Percentiles rank a stretch among this genome's conserved stretches.
Evolutionary conservation across 2,113 vertebrate genomes (phyloP).

Genomic region (Malurus melanocephalus): DNA sequence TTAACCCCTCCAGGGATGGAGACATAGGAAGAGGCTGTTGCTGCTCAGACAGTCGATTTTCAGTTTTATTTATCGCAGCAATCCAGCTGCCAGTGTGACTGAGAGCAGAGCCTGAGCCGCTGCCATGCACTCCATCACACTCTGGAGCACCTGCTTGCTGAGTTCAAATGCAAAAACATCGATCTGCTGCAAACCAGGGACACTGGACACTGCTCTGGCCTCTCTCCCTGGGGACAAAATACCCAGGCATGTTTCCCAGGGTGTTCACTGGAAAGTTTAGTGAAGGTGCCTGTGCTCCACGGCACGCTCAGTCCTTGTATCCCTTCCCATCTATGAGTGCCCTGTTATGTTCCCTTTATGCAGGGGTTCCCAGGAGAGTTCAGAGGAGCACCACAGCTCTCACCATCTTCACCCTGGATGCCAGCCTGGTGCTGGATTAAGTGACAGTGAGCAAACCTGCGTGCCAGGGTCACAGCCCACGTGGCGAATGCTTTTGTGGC

Average conservation of each 20-base stretch:
- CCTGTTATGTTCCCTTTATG: neutral
- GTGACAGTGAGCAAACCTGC: neutral
- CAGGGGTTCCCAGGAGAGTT: neutral
- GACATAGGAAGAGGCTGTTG: neutral
- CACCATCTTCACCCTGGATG: neutral
- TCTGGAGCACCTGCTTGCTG: neutral
- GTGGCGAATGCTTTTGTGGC: neutral
- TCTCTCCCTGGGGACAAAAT: neutral
- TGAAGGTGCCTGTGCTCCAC: neutral
- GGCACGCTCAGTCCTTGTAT: neutral
- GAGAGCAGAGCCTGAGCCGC: neutral
- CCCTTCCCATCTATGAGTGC: fast-evolving
- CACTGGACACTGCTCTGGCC: neutral
- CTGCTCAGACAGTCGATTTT: neutral
- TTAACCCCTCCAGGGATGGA: constrained; percentile 29
- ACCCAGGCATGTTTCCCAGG: fast-evolving
- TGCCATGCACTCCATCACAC: neutral
- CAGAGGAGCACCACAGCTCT: neutral
- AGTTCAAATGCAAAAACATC: neutral
- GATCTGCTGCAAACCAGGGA: neutral
- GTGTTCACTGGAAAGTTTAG: neutral
- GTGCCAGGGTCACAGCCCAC: neutral
- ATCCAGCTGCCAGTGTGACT: neutral
- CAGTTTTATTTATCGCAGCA: constrained; percentile 19
- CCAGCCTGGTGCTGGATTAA: fast-evolving